These are phyloP conservation scores for Chrysomela aeneicollis DNA, from an alignment of 2,888 invertebrate genomes.

Conservation along the genomic window DNA sequence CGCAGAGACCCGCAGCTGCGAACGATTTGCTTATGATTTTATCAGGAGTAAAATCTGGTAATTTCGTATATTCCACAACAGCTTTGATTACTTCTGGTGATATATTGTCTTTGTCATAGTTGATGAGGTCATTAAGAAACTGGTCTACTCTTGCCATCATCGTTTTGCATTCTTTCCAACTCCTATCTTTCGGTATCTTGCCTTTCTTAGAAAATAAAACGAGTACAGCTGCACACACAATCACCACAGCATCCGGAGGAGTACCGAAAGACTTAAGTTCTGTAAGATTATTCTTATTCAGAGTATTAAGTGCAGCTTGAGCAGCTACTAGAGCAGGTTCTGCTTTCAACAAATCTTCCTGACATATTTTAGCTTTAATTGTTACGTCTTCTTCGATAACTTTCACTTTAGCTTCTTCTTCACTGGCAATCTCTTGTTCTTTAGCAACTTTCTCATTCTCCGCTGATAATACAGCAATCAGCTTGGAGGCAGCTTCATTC, in stretches of 20 bases:
- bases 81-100: conserved; percentile 88
- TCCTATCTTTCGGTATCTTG: conserved; percentile 88
- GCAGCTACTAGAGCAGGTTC: conserved; percentile 91
- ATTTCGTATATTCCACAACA: conserved; percentile 68
- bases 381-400: conserved; percentile 89
- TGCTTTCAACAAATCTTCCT: conserved; percentile 88
- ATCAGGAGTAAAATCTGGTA: conserved; percentile 84
- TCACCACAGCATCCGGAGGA: conserved; percentile 88
- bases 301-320: conserved; percentile 87
- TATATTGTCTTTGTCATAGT: conserved; percentile 94
- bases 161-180: conserved; percentile 90
- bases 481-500: conserved; percentile 88
- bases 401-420: conserved; percentile 90
- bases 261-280: conserved; percentile 94
- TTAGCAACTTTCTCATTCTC: conserved; percentile 92
- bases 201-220: conserved; percentile 85
- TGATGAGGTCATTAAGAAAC: conserved; percentile 82
- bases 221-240: conserved; percentile 86
- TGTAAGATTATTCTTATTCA: conserved; percentile 93
- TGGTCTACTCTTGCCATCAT: conserved; percentile 92
- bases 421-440: conserved; percentile 82
- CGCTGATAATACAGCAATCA: conserved; percentile 84
- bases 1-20: conserved; percentile 92
- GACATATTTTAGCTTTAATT: conserved; percentile 84
- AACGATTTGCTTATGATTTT: conserved; percentile 85